Conservation (phyloP, 1,140 invertebrate genomes). For the Bombus waltoni region DNA sequence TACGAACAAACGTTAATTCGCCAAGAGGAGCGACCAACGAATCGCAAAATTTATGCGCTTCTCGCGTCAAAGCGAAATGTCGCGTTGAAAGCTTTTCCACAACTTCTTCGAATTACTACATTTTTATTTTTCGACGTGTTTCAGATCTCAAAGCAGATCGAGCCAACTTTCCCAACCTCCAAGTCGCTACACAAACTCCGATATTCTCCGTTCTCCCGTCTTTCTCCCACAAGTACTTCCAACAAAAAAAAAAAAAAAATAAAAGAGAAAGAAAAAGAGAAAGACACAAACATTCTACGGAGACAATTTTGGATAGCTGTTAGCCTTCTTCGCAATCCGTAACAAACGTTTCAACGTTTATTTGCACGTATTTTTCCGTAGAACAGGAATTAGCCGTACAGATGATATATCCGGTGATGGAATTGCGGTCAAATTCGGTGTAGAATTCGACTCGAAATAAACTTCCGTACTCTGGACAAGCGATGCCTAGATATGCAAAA, state of each 20-base stretch:
- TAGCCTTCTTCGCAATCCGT: too few relatives aligned
- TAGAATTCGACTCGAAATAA: constrained; percentile 54
- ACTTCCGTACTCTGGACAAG: constrained; percentile 43
- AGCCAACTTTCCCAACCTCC: neutral
- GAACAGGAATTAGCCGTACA: neutral
- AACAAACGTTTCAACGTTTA: neutral
- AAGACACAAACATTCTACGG: neutral
- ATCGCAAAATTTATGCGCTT: neutral
- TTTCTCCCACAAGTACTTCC: neutral
- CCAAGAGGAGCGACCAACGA: neutral
- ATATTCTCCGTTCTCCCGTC: too few relatives aligned
- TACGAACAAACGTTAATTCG: neutral
- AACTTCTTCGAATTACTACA: neutral
- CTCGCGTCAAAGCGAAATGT: neutral
- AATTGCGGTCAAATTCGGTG: constrained; percentile 23
- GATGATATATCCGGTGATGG: too few relatives aligned
- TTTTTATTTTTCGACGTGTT: neutral
- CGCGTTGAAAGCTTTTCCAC: neutral
- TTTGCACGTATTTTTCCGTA: neutral
- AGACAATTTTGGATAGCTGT: neutral
- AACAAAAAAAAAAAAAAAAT: too few relatives aligned
- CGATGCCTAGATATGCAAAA: constrained; percentile 30
- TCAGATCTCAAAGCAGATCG: neutral
- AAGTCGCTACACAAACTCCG: neutral
- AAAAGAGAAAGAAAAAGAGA: too few relatives aligned